Conservation (phyloP, 2,888 invertebrate species). For the Blera fallax region DNA sequence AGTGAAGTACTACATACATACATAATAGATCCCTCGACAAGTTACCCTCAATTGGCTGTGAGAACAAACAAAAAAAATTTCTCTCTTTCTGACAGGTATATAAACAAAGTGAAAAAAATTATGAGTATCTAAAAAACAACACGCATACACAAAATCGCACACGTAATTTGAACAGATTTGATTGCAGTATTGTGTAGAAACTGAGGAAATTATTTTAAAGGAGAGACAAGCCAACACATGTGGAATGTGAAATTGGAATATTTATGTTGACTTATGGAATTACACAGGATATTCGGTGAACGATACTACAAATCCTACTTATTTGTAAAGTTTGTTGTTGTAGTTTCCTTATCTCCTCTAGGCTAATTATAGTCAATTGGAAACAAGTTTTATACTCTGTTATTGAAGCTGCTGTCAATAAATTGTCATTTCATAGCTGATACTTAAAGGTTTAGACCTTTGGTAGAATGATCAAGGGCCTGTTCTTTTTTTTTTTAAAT, state of each 20-base stretch:
- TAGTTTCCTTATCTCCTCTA: too few species aligned
- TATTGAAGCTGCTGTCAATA: too few species aligned
- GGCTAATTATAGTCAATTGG: too few species aligned
- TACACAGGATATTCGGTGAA: neutral
- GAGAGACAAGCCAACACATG: neutral
- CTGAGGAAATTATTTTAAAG: neutral
- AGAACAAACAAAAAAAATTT: slow-evolving; percentile 1
- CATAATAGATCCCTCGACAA: neutral
- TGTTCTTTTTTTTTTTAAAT: too few species aligned
- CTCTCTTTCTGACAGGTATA: slow-evolving; percentile 30
- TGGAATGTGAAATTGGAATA: slow-evolving; percentile 43
- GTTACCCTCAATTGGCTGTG: slow-evolving; percentile 7
- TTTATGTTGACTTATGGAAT: neutral
- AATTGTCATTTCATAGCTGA: too few species aligned
- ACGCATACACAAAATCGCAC: slow-evolving; percentile 22
- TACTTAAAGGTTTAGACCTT: too few species aligned
- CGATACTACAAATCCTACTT: too few species aligned
- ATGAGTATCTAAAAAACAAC: slow-evolving; percentile 8
- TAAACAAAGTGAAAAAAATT: slow-evolving; percentile 3
- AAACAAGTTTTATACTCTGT: too few species aligned
- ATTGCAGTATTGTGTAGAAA: slow-evolving; percentile 25
- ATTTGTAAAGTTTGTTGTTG: too few species aligned
- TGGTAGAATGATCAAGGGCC: too few species aligned
- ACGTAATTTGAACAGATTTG: slow-evolving; percentile 32
- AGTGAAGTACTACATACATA: too few species aligned